Base-by-base conservation (phyloP, 2,888 invertebrate genomes). In the Ganaspis brasiliensis region DNA sequence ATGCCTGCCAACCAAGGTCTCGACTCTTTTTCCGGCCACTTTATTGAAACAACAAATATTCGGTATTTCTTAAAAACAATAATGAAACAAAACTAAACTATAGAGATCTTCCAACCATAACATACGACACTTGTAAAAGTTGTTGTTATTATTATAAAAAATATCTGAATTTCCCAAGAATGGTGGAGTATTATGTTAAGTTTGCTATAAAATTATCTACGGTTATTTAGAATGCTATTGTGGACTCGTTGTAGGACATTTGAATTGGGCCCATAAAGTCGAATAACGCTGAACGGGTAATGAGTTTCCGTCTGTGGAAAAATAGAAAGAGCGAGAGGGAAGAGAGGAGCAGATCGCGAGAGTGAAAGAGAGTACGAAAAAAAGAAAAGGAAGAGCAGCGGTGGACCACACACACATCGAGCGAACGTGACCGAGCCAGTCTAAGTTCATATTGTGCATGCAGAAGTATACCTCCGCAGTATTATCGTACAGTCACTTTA, bases 371-470 rank as follows among this genome's bases (percentile, higher is more conserved):
- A 76, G 78, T 73, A 79, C 73, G 76, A 82, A 78, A 82, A 78
- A 78, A 80, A 75, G 79, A 79, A 72, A 76, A 75, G 74, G 67
- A 72, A 73, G 85, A 86, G 82, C 83, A 82, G 81, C 85, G 88
- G 84, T 88, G 90, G 90, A 89, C 90, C 90, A 90, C 89, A 89
- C 90, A 88, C 88, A 88, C 88, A 88, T 85, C 84, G 85, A 85
- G 87, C 83, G 88, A 90, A 91, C 91, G 91, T 91, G 90, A 91
- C 90, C 89, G 87, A 89, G 88, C 87, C 87, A 87, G 86, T 87
- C 88, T 89, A 86, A 88, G 89, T 88, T 88, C 87, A 89, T 89
- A 90, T 90, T 90, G 90, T 90, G 89, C n/a, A 91, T 90, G 87
- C 88, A 79, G 83, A 85, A 85, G 87, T 88, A 83, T 81, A 84